Evolutionary conservation across 1,140 invertebrate genomes (phyloP).

Genomic region (Scylla paramamosain): DNA sequence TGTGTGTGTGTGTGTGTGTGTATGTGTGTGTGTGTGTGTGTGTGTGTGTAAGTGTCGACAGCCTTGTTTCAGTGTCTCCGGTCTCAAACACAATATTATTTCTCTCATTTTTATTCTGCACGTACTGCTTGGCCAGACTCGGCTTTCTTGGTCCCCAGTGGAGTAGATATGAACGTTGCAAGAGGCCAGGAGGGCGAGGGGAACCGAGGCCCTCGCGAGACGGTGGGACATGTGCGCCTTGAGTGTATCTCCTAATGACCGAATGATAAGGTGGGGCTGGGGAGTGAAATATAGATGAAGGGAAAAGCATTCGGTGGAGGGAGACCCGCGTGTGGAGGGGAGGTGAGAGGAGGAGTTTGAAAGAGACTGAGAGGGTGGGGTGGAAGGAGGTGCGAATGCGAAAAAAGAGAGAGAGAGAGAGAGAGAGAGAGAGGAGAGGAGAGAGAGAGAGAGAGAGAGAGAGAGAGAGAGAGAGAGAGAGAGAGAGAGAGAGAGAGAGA

Average conservation of each 20-base stretch:
- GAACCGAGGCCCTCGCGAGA: not conserved
- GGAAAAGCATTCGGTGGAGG: conserved; percentile 27
- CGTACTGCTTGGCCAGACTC: not conserved
- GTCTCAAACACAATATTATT: not conserved
- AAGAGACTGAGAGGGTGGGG: conserved; percentile 10
- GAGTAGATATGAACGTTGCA: not conserved
- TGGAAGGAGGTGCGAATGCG: not conserved
- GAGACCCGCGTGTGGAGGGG: not conserved
- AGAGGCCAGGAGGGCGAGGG: not conserved
- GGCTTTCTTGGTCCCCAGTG: not conserved
- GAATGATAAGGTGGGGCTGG: conserved; percentile 51
- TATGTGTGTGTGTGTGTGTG: conserved; percentile 38
- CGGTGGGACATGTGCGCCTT: conserved; percentile 34
- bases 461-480: not conserved
- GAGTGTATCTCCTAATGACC: conserved; percentile 59
- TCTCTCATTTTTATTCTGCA: not conserved
- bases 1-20: conserved; percentile 36
- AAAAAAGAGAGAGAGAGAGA: not conserved
- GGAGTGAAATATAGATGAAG: conserved; percentile 52
- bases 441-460: not conserved
- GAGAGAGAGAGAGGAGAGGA: not conserved
- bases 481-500: conserved; percentile 21
- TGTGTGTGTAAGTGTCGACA: conserved; percentile 11
- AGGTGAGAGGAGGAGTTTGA: not conserved
- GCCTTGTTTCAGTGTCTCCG: not conserved